Base-by-base conservation (phyloP, 2,888 invertebrate species). In the Spilosoma lubricipeda region DNA sequence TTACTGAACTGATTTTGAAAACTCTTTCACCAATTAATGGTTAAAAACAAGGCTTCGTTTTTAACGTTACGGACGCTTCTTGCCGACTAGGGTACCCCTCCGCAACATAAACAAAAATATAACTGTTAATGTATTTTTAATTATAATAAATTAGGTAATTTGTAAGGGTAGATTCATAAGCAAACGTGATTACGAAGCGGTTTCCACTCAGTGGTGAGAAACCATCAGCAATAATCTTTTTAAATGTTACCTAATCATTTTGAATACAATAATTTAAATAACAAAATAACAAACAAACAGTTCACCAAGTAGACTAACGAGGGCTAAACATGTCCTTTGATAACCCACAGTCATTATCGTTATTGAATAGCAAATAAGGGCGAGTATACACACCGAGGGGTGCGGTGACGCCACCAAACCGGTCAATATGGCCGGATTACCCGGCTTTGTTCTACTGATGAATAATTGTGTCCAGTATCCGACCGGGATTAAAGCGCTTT, bases 381-480 rank as follows among this genome's bases (percentile, higher is more conserved):
- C 78, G 83, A 80, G 82, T 81, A 87, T 77, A 85, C 84, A 85
- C 77, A 78, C 72, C 77, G 79, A 84, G 85, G 83, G 85, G 85
- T 83, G 88, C 86, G 85, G 82, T 85, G 84, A 82, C 82, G 87
- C 85, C 80, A 84, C 88, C 86, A 81, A 88, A 89, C 91, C 90
- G 92, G 93, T 94, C 94, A 93, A 94, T 94, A 94, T 89, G 88
- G 84, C 87, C 87, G 93, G 93, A 93, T 95, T 94, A 94, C 90
- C 86, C 86, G 89, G 94, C 92, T 93, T 94, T 93, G 92, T 93
- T 88, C 89, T 87, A 87, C 92, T 93, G 94, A 94, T 94, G 94
- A 95, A 94, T 95, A 94, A 94, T 94, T 94, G 93, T 93, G 93
- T 93, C 93, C 94, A 90, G 88, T 90, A 88, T 88, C 91, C 93